Evolutionary conservation across 2,113 vertebrate genomes (phyloP).

Genomic region (Petrocephalus zakoni): DNA sequence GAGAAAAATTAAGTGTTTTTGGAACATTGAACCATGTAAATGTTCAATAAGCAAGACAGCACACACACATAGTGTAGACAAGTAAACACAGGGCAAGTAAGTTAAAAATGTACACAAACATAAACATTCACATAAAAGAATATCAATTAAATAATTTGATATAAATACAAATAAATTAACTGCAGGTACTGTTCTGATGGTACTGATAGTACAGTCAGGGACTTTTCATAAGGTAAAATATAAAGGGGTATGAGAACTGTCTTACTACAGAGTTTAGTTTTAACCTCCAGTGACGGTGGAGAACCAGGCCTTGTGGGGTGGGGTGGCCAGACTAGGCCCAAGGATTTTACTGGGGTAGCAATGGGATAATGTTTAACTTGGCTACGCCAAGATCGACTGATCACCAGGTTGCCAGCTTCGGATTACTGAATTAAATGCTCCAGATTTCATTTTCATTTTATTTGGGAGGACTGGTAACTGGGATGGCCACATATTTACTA

Average conservation of each 20-base stretch:
- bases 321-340: not conserved
- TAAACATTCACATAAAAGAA: not conserved
- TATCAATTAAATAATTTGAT: not conserved
- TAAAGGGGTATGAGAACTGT: not conserved
- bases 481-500: too few relatives aligned
- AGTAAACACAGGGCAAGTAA: not conserved
- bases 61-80: not conserved
- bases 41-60: too few relatives aligned
- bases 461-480: not conserved
- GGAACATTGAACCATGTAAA: not conserved
- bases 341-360: not conserved
- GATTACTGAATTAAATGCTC: not conserved
- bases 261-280: not conserved
- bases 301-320: not conserved
- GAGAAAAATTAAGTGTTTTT: not conserved
- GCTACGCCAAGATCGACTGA: not conserved
- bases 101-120: not conserved
- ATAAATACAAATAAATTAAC: not conserved
- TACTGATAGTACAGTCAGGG: not conserved
- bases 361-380: not conserved
- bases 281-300: not conserved
- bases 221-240: not conserved
- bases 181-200: not conserved
- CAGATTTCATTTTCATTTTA: not conserved
- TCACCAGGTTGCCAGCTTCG: not conserved